Evolutionary conservation across 2,797 vertebrate genomes (phyloP).

Genomic region (Lutjanus campechanus): DNA sequence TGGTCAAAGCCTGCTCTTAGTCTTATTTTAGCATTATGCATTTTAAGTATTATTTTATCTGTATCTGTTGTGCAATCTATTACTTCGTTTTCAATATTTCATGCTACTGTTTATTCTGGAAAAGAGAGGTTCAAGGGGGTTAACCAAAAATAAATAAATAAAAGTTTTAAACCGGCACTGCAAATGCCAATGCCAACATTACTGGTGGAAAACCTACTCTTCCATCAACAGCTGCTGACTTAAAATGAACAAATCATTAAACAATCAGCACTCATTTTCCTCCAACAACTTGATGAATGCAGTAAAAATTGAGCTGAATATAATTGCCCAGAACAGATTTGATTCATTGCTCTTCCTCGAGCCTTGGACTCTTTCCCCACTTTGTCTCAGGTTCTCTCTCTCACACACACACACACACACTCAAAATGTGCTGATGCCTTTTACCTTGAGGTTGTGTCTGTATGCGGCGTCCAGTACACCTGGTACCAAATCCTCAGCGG

Average conservation of each 20-base stretch:
- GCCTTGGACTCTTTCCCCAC: constrained; percentile 1
- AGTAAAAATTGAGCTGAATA: constrained; percentile 16
- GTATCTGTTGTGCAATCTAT: neutral
- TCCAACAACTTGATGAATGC: neutral
- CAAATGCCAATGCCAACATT: neutral
- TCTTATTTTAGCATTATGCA: neutral
- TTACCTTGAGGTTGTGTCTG: constrained; percentile 92
- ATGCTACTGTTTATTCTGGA: neutral
- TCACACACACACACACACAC: constrained; percentile 15
- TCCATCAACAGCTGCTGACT: constrained; percentile 9
- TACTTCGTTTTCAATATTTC: neutral
- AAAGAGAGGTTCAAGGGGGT: neutral
- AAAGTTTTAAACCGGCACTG: neutral
- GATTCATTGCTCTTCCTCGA: constrained; percentile 21
- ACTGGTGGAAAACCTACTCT: neutral
- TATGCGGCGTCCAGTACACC: constrained; percentile 90
- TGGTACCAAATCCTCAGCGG: constrained; percentile 91
- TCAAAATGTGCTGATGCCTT: constrained; percentile 47
- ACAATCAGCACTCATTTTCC: constrained; percentile 3
- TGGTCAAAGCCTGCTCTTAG: neutral
- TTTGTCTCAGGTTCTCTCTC: constrained; percentile 9
- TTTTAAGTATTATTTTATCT: neutral
- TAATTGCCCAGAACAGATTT: constrained; percentile 11
- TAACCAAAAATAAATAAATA: neutral
- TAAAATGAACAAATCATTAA: constrained; percentile 2